A percentile compares a stretch with the other conserved stretches of the same genome.
These are phyloP conservation scores for Chydorus sphaericus DNA, from an alignment of 2,888 invertebrate species.

Conservation along the genomic window DNA sequence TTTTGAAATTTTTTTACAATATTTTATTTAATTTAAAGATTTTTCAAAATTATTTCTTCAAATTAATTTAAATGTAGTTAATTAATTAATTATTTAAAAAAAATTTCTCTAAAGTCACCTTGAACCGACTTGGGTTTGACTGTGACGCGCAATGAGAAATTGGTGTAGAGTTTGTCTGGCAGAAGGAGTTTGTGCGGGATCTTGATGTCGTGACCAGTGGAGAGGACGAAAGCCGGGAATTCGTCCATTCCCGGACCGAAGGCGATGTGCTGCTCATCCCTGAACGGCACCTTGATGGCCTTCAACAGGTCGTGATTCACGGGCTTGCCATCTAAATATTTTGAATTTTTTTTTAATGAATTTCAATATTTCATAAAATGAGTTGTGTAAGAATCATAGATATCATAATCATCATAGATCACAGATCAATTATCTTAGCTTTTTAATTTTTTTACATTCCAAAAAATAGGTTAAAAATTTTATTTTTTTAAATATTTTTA, in stretches of 20 bases:
- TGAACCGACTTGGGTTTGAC: slow-evolving; percentile 55
- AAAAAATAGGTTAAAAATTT: no score
- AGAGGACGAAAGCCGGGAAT: slow-evolving; percentile 71
- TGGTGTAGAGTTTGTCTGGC: slow-evolving; percentile 63
- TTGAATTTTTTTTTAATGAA: no score
- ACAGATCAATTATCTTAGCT: no score
- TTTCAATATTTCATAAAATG: slow-evolving; percentile 53
- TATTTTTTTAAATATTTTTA: no score
- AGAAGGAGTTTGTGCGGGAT: slow-evolving; percentile 65
- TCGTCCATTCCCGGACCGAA: slow-evolving; percentile 71
- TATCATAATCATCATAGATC: slow-evolving; percentile 61
- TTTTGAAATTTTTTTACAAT: background rate
- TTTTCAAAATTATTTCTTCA: background rate
- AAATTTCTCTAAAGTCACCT: slow-evolving; percentile 26
- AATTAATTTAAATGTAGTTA: background rate
- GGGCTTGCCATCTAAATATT: background rate
- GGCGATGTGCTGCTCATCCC: slow-evolving; percentile 57
- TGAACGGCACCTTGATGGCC: slow-evolving; percentile 63
- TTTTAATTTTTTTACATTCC: no score
- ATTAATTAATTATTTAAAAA: background rate
- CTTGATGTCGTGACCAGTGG: slow-evolving; percentile 67
- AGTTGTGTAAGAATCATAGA: slow-evolving; percentile 66
- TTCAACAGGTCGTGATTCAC: slow-evolving; percentile 56
- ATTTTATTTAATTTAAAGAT: background rate
- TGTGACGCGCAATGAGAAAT: slow-evolving; percentile 72